A percentile compares a stretch with the other conserved stretches of the same genome.
Evolutionary conservation across 2,888 invertebrate genomes (phyloP).

Genomic region (Drosophila testacea): DNA sequence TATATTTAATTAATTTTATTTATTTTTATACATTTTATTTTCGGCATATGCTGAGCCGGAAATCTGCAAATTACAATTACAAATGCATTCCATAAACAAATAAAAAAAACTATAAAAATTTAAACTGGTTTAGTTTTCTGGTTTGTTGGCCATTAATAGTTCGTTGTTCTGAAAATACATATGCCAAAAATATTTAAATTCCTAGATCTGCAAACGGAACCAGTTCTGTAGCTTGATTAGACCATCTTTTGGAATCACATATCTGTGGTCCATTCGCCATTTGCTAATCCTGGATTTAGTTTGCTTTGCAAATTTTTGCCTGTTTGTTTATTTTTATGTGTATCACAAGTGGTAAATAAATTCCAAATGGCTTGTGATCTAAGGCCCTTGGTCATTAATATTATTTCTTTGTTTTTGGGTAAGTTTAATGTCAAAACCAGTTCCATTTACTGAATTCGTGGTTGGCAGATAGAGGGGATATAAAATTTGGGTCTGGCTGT

Average conservation of each 20-base stretch:
- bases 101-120: background rate
- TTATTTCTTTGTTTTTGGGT: conserved; percentile 4
- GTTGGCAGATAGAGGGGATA: conserved; percentile 4
- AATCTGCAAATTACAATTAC: conserved; percentile 23
- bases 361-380: conserved; percentile 18
- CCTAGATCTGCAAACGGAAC: conserved; percentile 8
- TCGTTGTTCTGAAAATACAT: conserved; percentile 37
- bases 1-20: background rate
- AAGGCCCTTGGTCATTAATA: conserved; percentile 27
- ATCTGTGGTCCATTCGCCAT: background rate
- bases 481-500: conserved; percentile 43
- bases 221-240: conserved; percentile 17
- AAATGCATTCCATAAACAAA: background rate
- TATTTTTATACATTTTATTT: background rate
- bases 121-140: conserved; percentile 19
- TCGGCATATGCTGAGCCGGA: conserved; percentile 12
- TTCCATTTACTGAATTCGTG: conserved; percentile 27
- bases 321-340: conserved; percentile 2
- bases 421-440: conserved; percentile 43
- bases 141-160: conserved; percentile 15
- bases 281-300: conserved; percentile 8
- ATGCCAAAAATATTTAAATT: conserved; percentile 13
- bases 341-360: background rate
- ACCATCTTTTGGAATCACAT: background rate
- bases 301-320: conserved; percentile 9